Evolutionary conservation across 2,797 vertebrate species (phyloP).

Genomic region (Alouatta caraya): DNA sequence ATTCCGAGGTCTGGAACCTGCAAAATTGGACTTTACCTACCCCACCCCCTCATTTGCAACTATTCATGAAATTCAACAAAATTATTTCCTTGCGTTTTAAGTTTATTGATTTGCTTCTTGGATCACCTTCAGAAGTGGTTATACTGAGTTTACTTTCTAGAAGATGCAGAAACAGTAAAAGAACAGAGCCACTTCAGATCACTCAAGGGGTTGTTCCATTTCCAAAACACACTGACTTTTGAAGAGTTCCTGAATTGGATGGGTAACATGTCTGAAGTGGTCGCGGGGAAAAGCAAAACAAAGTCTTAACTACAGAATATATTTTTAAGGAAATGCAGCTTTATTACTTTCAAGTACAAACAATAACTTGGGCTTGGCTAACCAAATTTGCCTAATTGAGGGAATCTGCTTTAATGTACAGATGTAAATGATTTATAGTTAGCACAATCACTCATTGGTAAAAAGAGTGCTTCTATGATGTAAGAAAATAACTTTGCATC

Average conservation of each 20-base stretch:
- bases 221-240: not conserved
- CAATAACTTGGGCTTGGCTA: constrained; percentile 42
- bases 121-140: not conserved
- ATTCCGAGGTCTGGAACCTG: not conserved
- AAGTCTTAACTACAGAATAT: constrained; percentile 27
- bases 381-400: constrained; percentile 35
- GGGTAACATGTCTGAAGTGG: not conserved
- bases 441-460: constrained; percentile 33
- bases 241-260: not conserved
- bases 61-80: not conserved
- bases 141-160: not conserved
- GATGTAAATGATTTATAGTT: constrained; percentile 8
- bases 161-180: not conserved
- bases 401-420: constrained; percentile 40
- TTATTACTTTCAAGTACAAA: constrained; percentile 73
- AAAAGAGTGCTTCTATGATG: constrained; percentile 22
- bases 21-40: fast-evolving
- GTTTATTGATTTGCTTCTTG: not conserved
- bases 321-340: constrained; percentile 65
- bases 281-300: not conserved
- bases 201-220: not conserved
- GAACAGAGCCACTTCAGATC: not conserved
- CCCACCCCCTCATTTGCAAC: not conserved
- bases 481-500: constrained; percentile 17
- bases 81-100: not conserved